Evolutionary conservation across 2,113 vertebrate genomes (phyloP).

Genomic region (Neolamprologus cancellatus): DNA sequence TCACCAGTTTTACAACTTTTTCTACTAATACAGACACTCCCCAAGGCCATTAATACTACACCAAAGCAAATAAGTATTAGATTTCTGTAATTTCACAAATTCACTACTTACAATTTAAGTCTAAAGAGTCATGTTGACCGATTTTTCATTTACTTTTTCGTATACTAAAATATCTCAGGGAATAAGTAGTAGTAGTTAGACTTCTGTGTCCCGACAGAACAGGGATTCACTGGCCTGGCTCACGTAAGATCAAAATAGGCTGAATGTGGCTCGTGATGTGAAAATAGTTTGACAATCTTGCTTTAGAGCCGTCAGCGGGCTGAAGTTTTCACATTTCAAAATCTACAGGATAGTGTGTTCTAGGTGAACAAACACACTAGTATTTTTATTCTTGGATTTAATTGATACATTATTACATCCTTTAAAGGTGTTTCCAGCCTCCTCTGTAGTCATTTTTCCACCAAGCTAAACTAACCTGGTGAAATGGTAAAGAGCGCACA

Average conservation of each 20-base stretch:
- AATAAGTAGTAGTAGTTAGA: neutral
- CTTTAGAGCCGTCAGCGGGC: neutral
- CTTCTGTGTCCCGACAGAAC: neutral
- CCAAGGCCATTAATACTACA: neutral
- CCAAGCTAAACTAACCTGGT: neutral
- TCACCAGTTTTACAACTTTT: neutral
- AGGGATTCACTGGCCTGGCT: neutral
- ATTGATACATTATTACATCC: accelerated
- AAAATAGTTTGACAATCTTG: neutral
- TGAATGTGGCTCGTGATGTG: neutral
- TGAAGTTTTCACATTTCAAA: neutral
- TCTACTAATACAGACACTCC: neutral
- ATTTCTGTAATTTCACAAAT: neutral
- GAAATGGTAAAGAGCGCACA: neutral
- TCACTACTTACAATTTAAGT: neutral
- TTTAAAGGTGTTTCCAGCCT: neutral
- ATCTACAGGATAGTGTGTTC: neutral
- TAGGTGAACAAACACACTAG: accelerated
- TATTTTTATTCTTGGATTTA: neutral
- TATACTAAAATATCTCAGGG: neutral
- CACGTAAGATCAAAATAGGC: neutral
- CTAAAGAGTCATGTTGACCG: accelerated
- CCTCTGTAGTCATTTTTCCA: neutral
- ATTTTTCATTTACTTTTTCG: neutral
- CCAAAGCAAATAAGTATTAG: neutral